These are phyloP conservation scores for Cyclopterus lumpus DNA, from an alignment of 2,797 vertebrate species.

Conservation along the genomic window DNA sequence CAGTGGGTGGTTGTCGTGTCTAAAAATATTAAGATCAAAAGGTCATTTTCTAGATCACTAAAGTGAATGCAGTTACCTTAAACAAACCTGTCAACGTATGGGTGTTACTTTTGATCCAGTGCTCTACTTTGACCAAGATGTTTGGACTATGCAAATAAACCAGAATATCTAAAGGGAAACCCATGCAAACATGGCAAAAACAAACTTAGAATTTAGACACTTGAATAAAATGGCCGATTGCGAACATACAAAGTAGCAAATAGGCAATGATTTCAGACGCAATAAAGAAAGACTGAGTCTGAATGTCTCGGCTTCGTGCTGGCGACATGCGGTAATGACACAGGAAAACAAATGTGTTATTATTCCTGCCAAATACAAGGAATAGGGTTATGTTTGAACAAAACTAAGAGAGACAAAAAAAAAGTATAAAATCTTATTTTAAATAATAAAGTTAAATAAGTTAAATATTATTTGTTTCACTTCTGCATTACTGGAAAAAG, in stretches of 20 bases:
- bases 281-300: not conserved
- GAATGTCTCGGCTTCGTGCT: constrained; percentile 8
- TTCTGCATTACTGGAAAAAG: not conserved
- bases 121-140: not conserved
- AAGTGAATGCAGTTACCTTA: not conserved
- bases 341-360: not conserved
- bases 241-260: not conserved
- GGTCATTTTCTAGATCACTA: not conserved
- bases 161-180: not conserved
- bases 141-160: not conserved
- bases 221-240: not conserved
- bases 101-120: not conserved
- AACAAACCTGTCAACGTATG: not conserved
- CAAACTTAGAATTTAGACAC: not conserved
- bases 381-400: not conserved
- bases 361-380: not conserved
- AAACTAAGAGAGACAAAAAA: not conserved
- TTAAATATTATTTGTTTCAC: not conserved
- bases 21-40: not conserved
- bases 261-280: not conserved
- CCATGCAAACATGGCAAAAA: not conserved
- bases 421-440: not conserved
- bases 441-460: not conserved
- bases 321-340: not conserved
- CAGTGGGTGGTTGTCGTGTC: not conserved